Base-by-base conservation (phyloP, 2,888 invertebrate species). In the Rotaria macrura region DNA sequence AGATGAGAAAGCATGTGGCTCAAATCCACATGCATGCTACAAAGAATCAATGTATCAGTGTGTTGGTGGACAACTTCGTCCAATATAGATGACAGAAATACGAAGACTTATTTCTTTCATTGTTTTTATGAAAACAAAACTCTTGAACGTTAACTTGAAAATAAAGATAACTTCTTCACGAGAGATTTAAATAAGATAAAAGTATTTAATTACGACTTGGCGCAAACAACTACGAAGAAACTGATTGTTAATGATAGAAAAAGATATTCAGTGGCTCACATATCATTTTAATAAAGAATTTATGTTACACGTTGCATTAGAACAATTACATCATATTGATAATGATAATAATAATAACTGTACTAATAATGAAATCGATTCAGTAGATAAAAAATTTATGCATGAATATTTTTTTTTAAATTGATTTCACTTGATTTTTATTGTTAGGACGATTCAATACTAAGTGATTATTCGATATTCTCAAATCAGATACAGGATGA, bases 41-140 rank as follows among this genome's bases (percentile, higher is more conserved):
- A 65, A 65, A 34, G 65, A 65, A 17, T 34, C 65, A 17, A 65
- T 65, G 65, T 65, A 65, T 34, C 20, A 29, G 20, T 54, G 83
- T 20, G 83, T 49, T 23, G 29, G 43, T 34, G 49, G 43, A 20
- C 88, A 89, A 85, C 89, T 89, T 20, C 91, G 34, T 57, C 79
- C 87, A 23, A 34, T 23, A 25, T 87, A 86, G 17, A 87, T 84
- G n/a, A n/a, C n/a, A n/a, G n/a, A n/a, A n/a, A n/a, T n/a, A 23
- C 9, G 17, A 40, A 87, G 87, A 52, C 84, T 25, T 43, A 14
- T 49, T 49, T 49, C 49, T 49, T 49, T 49, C 17, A 10, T 43
- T 43, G n/a, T n/a, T n/a, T n/a, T n/a, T 14, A 47, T 3, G 47
- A 47, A 3, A 47, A 47, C 9, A 1, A 4, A 47, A 47, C 14